Base-by-base conservation (phyloP, 2,888 invertebrate species). In the Drosophila prolongata region DNA sequence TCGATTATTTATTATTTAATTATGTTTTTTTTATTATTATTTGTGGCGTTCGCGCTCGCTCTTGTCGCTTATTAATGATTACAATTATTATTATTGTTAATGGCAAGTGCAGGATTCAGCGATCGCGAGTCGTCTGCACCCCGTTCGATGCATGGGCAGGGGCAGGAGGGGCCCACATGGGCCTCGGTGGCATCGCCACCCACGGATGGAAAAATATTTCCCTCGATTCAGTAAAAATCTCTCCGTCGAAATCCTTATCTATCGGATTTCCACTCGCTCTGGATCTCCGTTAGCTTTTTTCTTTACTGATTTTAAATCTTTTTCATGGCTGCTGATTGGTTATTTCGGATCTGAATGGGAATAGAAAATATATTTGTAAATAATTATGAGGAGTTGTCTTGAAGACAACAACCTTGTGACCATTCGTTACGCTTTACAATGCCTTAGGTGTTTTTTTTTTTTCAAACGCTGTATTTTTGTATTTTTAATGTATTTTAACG, bases 151-250 rank as follows among this genome's bases (percentile, higher is more conserved):
- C 67, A 37, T 47, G 46, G 55, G 27, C 67, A 64, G 66, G 54
- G 52, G 56, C 56, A 34, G 69, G 58, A 35, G 66, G 62, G 67
- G 79, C 79, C 85, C 79, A 70, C 56, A 68, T 75, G 62, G 64
- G 70, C 59, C 64, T 61, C 65, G 82, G 70, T 64, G 82, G 82
- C 87, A 83, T 87, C 66, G 86, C 82, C 82, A 80, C 88, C 44
- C n/a, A 13, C 43, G 42, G 11, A 9, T 35, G 46, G 24, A 37
- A 30, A 14, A 8, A 11, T 59, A 14, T 56, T 34, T 6, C 6
- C 34, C 19, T 30, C 24, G 62, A 47, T 38, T 14, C 30, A 24
- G 24, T 61, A 34, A 16, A 61, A 60, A 34, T 43, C 27, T 13
- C 30, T 34, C 16, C 14, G 35, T 24, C 24, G 64, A 49, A 64